These are phyloP conservation scores for Gambusia affinis DNA, from an alignment of 2,113 vertebrate genomes.

Conservation along the genomic window DNA sequence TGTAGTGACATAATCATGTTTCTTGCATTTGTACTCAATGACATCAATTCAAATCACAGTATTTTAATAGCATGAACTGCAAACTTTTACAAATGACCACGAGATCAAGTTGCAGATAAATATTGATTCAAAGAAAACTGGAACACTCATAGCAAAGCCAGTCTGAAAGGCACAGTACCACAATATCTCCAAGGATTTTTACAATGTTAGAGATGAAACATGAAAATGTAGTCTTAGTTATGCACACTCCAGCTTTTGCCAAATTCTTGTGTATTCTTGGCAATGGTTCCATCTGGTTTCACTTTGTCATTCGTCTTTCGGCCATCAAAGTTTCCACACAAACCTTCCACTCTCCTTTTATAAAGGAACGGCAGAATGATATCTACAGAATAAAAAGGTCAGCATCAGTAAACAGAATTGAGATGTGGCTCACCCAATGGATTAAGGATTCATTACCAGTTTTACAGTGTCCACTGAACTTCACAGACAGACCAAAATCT, in stretches of 20 bases:
- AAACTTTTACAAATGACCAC: background rate
- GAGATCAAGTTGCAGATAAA: background rate
- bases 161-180: background rate
- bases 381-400: constrained; percentile 58
- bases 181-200: background rate
- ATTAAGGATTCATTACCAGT: constrained; percentile 74
- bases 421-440: background rate
- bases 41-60: too few relatives aligned
- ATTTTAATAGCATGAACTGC: background rate
- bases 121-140: background rate
- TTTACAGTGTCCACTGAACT: constrained; percentile 76
- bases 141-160: too few relatives aligned
- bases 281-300: constrained; percentile 75
- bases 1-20: too few relatives aligned
- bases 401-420: background rate
- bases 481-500: constrained; percentile 86
- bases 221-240: background rate
- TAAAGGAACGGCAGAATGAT: constrained; percentile 81
- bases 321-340: constrained; percentile 86
- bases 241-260: constrained; percentile 85
- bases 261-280: constrained; percentile 69
- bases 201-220: background rate
- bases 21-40: too few relatives aligned
- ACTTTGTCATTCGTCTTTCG: constrained; percentile 76
- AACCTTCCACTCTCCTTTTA: constrained; percentile 76